phyloP scores from a whole-genome alignment of 1,140 invertebrate species.

The Trigoniulus corallinus region DNA sequence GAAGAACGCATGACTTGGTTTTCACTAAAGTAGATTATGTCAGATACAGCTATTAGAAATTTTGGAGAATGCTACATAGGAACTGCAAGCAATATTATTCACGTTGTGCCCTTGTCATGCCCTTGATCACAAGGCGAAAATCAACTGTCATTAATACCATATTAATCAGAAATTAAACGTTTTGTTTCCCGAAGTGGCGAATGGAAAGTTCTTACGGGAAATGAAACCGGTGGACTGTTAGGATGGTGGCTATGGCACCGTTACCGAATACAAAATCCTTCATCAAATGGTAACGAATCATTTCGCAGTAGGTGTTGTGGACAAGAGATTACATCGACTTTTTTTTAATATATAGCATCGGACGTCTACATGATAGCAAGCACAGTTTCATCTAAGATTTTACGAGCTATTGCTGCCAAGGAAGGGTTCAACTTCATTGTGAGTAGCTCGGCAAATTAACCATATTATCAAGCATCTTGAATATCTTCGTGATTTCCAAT shows the following conservation, averaged over 20 bases:
- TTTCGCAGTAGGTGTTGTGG: not conserved
- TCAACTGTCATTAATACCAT: not conserved
- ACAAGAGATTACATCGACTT: constrained; percentile 11
- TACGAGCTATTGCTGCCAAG: constrained; percentile 58
- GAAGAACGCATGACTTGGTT: no score
- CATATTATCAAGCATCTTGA: constrained; percentile 7
- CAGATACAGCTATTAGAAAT: no score
- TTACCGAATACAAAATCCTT: constrained; percentile 32
- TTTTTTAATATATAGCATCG: constrained; percentile 18
- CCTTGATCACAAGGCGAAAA: not conserved
- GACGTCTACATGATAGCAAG: constrained; percentile 72
- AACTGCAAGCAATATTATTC: no score
- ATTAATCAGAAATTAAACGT: not conserved
- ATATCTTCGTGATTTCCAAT: constrained; percentile 4
- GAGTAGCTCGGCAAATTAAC: constrained; percentile 18
- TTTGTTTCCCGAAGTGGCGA: constrained; percentile 34
- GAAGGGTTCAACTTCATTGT: constrained; percentile 72
- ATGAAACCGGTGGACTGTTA: constrained; percentile 86
- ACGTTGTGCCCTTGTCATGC: not conserved
- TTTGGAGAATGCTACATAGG: no score
- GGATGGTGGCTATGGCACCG: constrained; percentile 79
- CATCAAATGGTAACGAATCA: constrained; percentile 19
- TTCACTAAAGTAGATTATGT: no score
- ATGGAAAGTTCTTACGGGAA: constrained; percentile 90
- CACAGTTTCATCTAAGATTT: constrained; percentile 93